A percentile compares a stretch with the other conserved stretches of the same genome.
phyloP scores from a whole-genome alignment of 2,888 invertebrate genomes.

The Salticus scenicus region DNA sequence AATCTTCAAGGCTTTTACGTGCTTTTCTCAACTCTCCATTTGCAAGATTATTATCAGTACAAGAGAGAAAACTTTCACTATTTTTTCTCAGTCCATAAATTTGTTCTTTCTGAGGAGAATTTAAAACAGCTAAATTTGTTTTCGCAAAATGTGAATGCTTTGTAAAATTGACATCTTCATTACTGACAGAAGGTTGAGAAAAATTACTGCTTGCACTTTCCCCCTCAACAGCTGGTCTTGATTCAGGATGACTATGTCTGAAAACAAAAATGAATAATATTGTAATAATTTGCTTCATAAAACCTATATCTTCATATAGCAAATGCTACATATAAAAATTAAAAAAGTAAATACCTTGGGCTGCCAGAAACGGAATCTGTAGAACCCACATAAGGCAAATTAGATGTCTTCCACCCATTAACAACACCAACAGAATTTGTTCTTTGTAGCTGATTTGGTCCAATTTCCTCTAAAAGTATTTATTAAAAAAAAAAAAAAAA shows the following conservation, averaged over 20 bases:
- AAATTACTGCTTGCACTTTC: constrained; percentile 57
- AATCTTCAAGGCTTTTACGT: constrained; percentile 61
- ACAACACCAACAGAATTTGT: constrained; percentile 56
- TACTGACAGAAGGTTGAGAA: constrained; percentile 52
- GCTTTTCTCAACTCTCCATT: constrained; percentile 48
- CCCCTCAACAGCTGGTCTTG: constrained; percentile 55
- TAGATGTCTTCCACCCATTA: constrained; percentile 57
- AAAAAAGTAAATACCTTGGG: constrained; percentile 29
- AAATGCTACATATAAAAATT: no score
- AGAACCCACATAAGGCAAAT: constrained; percentile 43
- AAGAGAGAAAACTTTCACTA: constrained; percentile 33
- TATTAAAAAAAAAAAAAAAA: constrained; percentile 14
- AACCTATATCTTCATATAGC: no score
- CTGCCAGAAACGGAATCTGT: constrained; percentile 37
- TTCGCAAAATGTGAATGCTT: constrained; percentile 14
- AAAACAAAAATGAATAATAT: neutral
- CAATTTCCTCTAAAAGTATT: constrained; percentile 42
- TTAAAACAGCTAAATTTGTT: constrained; percentile 10
- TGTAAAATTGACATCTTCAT: constrained; percentile 31
- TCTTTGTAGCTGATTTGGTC: constrained; percentile 43
- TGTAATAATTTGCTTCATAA: neutral
- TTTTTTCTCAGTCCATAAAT: constrained; percentile 39
- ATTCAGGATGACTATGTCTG: constrained; percentile 31
- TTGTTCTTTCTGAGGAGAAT: constrained; percentile 40
- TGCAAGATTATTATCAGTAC: constrained; percentile 19